These are phyloP conservation scores for Chouioia cunea DNA, from an alignment of 2,888 invertebrate species.

Conservation along the genomic window DNA sequence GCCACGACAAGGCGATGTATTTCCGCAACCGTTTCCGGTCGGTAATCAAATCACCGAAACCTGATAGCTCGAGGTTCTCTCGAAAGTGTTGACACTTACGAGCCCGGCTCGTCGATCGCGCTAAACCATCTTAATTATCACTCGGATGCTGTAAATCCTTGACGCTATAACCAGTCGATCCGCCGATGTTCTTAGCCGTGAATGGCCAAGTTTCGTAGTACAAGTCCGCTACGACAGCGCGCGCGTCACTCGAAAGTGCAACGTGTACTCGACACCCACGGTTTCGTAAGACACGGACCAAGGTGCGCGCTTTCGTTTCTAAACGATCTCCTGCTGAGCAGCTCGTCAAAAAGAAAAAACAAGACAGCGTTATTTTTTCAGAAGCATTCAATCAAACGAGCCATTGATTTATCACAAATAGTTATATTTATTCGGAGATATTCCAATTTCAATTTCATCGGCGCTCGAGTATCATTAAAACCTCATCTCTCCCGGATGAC, in stretches of 20 bases:
- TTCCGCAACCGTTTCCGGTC: slow-evolving; percentile 24
- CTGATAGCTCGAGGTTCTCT: slow-evolving; percentile 11
- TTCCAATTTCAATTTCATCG: neutral
- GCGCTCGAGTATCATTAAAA: neutral
- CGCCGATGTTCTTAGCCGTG: neutral
- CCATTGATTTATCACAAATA: slow-evolving; percentile 18
- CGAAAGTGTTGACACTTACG: slow-evolving; percentile 17
- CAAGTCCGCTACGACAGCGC: neutral
- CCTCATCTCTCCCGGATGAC: slow-evolving; percentile 8
- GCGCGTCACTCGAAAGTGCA: too few species aligned
- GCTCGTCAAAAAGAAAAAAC: too few species aligned
- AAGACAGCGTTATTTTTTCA: slow-evolving; percentile 16
- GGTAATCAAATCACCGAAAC: slow-evolving; percentile 13
- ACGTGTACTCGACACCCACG: too few species aligned
- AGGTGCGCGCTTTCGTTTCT: neutral
- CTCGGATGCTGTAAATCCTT: slow-evolving; percentile 17
- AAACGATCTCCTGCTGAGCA: slow-evolving; percentile 14
- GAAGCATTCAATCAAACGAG: slow-evolving; percentile 7
- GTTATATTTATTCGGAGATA: neutral
- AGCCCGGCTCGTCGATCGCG: neutral
- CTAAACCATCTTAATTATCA: slow-evolving; percentile 11
- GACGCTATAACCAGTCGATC: neutral
- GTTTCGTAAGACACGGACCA: slow-evolving; percentile 6
- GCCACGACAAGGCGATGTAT: neutral
- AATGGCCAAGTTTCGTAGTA: neutral